phyloP scores from a whole-genome alignment of 2,888 invertebrate species.

The Tyria jacobaeae region DNA sequence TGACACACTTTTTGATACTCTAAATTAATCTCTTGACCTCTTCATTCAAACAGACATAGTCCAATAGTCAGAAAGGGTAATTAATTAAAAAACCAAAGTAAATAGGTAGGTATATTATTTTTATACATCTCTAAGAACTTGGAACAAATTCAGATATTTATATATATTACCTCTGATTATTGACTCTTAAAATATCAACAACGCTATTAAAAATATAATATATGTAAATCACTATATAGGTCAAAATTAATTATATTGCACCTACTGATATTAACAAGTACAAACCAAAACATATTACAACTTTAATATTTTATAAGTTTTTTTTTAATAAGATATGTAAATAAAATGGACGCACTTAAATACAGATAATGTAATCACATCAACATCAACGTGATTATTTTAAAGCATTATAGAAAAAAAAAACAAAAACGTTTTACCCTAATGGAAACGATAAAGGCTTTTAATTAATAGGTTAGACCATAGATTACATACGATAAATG shows the following conservation, averaged over 20 bases:
- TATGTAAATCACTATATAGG: slow-evolving; percentile 43
- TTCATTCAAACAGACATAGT: too few species aligned
- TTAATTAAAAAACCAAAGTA: not conserved
- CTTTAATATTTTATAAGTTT: not conserved
- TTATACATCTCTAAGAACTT: not conserved
- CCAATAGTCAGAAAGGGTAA: not conserved
- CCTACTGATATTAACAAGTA: slow-evolving; percentile 32
- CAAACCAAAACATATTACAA: not conserved
- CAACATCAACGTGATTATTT: too few species aligned
- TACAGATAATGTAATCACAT: not conserved
- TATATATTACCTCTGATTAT: not conserved
- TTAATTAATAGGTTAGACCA: slow-evolving; percentile 1
- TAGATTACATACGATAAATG: slow-evolving; percentile 7
- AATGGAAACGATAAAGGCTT: slow-evolving; percentile 7
- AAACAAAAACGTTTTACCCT: slow-evolving; percentile 1
- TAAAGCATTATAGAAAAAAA: not conserved
- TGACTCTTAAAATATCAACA: not conserved
- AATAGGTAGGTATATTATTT: not conserved
- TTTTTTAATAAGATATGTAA: not conserved
- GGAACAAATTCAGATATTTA: not conserved
- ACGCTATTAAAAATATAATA: slow-evolving; percentile 28
- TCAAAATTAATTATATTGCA: slow-evolving; percentile 35
- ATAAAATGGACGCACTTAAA: not conserved
- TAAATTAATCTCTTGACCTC: too few species aligned
- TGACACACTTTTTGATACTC: too few species aligned